Evolutionary conservation across 1,140 invertebrate species (phyloP).

Genomic region (Bicyclus anynana): DNA sequence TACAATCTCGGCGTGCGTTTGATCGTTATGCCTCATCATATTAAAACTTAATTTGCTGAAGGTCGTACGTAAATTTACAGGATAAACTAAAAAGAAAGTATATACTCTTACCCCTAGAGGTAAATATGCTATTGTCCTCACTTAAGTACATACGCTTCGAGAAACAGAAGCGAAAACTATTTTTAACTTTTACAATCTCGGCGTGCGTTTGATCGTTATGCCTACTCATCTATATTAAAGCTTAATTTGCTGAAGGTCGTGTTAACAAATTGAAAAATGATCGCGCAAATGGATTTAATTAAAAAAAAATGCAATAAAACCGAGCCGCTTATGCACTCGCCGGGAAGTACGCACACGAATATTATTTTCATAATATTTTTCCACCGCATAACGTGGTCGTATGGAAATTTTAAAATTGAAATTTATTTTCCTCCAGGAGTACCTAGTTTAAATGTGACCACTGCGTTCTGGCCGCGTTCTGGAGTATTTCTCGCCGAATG

Average conservation of each 20-base stretch:
- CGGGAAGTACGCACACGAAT: constrained; percentile 9
- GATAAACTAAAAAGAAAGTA: too few relatives aligned
- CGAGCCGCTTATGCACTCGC: constrained; percentile 3
- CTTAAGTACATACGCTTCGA: too few relatives aligned
- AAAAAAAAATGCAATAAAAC: constrained; percentile 10
- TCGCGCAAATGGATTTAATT: background rate
- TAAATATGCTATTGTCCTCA: too few relatives aligned
- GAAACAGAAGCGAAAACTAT: too few relatives aligned
- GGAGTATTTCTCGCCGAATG: constrained; percentile 4
- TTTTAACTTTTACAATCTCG: too few relatives aligned
- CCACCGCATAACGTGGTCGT: background rate
- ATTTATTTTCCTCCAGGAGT: constrained; percentile 16
- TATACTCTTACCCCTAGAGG: too few relatives aligned
- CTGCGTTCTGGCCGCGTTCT: background rate
- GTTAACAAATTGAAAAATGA: background rate
- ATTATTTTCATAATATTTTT: constrained; percentile 16
- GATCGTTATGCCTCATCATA: too few relatives aligned
- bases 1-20: too few relatives aligned
- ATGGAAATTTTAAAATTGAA: constrained; percentile 20
- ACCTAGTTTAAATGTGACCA: constrained; percentile 16
- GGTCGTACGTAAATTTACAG: too few relatives aligned
- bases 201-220: too few relatives aligned
- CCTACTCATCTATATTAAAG: background rate
- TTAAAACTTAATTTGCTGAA: background rate
- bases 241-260: background rate